Evolutionary conservation across 2,113 vertebrate genomes (phyloP).

Genomic region (Phaetusa simplex): DNA sequence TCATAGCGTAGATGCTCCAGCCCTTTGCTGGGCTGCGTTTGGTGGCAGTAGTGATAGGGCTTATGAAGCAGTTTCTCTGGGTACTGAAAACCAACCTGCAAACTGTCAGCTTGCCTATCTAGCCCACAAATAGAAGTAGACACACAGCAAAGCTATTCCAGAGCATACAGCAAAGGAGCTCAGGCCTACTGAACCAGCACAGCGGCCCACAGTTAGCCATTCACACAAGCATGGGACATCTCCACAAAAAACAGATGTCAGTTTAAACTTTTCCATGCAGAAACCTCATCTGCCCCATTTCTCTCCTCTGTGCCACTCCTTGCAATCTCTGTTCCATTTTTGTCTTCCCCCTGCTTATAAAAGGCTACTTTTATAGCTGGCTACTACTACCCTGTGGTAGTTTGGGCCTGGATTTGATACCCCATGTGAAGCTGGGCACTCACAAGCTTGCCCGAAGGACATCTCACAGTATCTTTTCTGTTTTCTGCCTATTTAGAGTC

Average conservation of each 20-base stretch:
- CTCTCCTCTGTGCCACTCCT: not conserved
- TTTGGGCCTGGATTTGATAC: not conserved
- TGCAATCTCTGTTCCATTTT: not conserved
- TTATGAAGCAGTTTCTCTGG: not conserved
- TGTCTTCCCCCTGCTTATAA: not conserved
- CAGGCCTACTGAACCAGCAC: not conserved
- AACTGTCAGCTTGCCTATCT: not conserved
- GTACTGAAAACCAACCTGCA: not conserved
- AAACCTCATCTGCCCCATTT: not conserved
- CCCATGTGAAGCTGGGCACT: not conserved
- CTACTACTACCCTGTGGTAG: not conserved
- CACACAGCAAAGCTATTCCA: not conserved
- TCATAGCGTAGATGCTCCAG: too few species aligned
- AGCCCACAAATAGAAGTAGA: not conserved
- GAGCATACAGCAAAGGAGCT: not conserved
- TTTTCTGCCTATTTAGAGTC: not conserved
- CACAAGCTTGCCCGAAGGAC: not conserved
- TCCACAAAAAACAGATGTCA: not conserved
- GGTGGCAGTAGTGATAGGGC: not conserved
- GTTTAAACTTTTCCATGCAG: not conserved
- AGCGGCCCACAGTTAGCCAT: fast-evolving
- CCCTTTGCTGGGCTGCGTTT: not conserved
- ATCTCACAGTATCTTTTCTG: not conserved
- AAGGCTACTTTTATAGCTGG: not conserved
- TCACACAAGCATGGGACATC: not conserved